A percentile compares a stretch with the other conserved stretches of the same genome.
Conservation (phyloP, 1,140 invertebrate species). For the Cylas formicarius region DNA sequence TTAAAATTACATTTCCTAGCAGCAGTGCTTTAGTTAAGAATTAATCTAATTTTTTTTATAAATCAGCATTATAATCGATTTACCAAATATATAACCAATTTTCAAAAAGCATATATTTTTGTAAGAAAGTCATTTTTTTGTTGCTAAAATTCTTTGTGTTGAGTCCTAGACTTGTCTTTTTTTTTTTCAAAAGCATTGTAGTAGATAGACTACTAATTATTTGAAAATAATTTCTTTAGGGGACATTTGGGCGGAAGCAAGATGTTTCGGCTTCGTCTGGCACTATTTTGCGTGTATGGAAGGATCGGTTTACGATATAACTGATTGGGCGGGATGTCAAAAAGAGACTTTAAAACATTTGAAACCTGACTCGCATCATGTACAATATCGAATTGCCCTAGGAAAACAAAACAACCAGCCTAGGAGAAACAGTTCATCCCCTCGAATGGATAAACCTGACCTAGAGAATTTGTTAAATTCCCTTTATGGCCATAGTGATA, state of each 20-base stretch:
- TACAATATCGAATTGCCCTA: conserved; percentile 86
- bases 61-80: too few relatives aligned
- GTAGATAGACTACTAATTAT: too few relatives aligned
- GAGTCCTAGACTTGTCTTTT: too few relatives aligned
- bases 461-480: conserved; percentile 40
- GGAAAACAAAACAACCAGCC: conserved; percentile 45
- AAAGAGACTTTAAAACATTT: conserved; percentile 72
- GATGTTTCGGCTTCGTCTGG: conserved; percentile 79
- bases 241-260: conserved; percentile 92
- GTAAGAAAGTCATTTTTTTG: too few relatives aligned
- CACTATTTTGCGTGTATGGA: conserved; percentile 97
- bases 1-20: too few relatives aligned
- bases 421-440: conserved; percentile 24
- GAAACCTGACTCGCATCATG: conserved; percentile 79
- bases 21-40: too few relatives aligned
- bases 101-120: too few relatives aligned
- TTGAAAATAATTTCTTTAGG: conserved; percentile 8
- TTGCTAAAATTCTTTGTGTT: conserved; percentile 31
- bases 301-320: conserved; percentile 87
- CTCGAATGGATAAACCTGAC: conserved; percentile 33
- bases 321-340: conserved; percentile 92
- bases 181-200: too few relatives aligned
- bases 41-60: too few relatives aligned
- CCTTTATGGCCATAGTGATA: conserved; percentile 33
- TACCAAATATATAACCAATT: too few relatives aligned